Conservation (phyloP, 2,113 vertebrate species). For the Epinephelus moara region DNA sequence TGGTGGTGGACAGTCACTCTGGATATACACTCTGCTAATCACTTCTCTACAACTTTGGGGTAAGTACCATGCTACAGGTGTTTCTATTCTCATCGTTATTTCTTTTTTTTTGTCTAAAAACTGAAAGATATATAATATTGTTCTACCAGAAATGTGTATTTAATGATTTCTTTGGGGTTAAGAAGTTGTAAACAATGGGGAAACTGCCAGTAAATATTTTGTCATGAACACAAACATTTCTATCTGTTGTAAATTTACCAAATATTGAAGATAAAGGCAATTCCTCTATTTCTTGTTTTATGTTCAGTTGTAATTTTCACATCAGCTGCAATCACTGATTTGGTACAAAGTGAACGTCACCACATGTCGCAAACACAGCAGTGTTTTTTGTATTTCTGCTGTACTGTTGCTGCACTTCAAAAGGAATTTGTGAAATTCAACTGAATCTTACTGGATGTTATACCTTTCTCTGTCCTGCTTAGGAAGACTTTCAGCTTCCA, state of each 20-base stretch:
- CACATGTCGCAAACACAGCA: neutral
- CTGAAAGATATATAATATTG: neutral
- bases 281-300: neutral
- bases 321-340: neutral
- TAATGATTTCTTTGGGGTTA: neutral
- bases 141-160: neutral
- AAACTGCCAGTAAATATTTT: neutral
- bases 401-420: constrained; percentile 11
- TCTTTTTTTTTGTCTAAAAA: neutral
- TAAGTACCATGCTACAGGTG: constrained; percentile 19
- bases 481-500: constrained; percentile 59
- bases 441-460: neutral
- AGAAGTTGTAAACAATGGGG: neutral
- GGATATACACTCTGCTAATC: constrained; percentile 55
- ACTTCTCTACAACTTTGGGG: constrained; percentile 62
- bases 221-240: neutral
- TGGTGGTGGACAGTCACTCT: constrained; percentile 29
- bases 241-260: neutral
- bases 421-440: constrained; percentile 16
- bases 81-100: neutral
- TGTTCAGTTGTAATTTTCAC: neutral
- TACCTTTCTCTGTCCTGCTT: neutral
- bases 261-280: neutral
- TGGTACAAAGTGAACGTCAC: neutral
- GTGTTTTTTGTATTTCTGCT: neutral